Evolutionary conservation across 2,888 invertebrate genomes (phyloP), one percentile per base, ranked within the genome.

Genomic region (Troilus luridus): DNA sequence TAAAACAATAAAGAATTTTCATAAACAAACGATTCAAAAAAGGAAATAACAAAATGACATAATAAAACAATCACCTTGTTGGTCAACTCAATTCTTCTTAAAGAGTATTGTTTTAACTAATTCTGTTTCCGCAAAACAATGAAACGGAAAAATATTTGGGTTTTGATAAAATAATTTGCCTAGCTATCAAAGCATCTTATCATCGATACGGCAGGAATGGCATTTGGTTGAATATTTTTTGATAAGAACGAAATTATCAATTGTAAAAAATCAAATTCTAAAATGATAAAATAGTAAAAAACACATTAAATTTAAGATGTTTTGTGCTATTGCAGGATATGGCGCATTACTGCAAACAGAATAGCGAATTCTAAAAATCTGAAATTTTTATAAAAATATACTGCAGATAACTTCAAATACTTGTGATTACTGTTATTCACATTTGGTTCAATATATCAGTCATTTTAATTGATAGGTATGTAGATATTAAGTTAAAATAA

Each of bases 241-340:
- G 41, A 41, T 41, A 41, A n/a, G n/a, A n/a, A 41, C 41, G 5
- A 41, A 3, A 41, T 41, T 41, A 41, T 41, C 41, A 41, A 41
- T 41, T 3, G 1, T 41, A 41, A 41, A 41, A 41, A 41, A 41
- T 41, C 1, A 41, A 41, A 41, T 41, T 41, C 5, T 3, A 41
- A 41, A 1, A 41, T 41, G 41, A 41, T n/a, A 41, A 41, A 41
- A 41, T 41, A 41, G 41, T 41, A 41, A 41, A 5, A 41, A 41
- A 41, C 41, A 41, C 41, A 41, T 41, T 41, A n/a, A 64, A 11
- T 10, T 64, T 64, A 17, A 41, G 17, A 41, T 27, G 19, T 77
- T 41, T 77, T 77, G 72, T 27, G 72, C 72, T 41, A 77, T 77
- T 77, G 41, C 72, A 77, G 72, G 72, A 77, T 41, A 77, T 41